Evolutionary conservation across 2,113 vertebrate species (phyloP).

Genomic region (Chelonoidis abingdonii): DNA sequence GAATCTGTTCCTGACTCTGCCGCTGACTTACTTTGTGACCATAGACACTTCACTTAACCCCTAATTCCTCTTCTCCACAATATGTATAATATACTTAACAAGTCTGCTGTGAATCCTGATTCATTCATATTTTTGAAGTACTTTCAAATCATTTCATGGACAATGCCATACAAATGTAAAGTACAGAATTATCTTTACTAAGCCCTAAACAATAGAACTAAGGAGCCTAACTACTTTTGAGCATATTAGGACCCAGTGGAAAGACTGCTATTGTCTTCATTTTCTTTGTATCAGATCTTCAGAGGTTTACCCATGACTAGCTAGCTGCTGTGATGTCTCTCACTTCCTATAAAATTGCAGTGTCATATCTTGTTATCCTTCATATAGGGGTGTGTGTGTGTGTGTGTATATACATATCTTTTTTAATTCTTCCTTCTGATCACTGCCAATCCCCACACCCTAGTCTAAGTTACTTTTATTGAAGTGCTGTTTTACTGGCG

Average conservation of each 20-base stretch:
- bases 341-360: neutral
- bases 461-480: neutral
- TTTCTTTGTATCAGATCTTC: neutral
- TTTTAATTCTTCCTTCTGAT: neutral
- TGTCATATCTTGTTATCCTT: neutral
- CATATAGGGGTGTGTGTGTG: neutral
- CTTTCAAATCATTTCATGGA: neutral
- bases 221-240: neutral
- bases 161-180: neutral
- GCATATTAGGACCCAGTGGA: neutral
- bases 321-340: neutral
- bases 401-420: too few relatives aligned
- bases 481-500: neutral
- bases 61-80: neutral
- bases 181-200: neutral
- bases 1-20: neutral
- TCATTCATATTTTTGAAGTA: neutral
- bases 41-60: neutral
- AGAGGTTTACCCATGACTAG: neutral
- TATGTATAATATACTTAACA: neutral
- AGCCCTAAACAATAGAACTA: neutral
- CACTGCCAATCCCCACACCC: neutral
- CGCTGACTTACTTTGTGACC: neutral
- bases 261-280: neutral
- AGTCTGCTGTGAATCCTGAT: neutral